Conservation (phyloP, 2,888 invertebrate genomes). For the Protophormia terraenovae region DNA sequence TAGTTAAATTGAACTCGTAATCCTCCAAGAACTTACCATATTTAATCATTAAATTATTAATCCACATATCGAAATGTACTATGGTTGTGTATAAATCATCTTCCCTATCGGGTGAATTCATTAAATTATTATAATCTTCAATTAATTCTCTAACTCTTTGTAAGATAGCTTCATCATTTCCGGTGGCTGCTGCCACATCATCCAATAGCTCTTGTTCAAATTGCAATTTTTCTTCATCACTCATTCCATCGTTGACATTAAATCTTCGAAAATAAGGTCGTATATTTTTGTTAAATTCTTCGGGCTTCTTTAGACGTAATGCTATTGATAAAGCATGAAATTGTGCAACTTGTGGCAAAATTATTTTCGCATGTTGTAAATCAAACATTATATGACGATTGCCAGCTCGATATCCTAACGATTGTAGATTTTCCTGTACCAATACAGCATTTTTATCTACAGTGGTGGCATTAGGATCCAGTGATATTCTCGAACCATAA, state of each 20-base stretch:
- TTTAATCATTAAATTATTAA: conserved; percentile 84
- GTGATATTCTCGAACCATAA: conserved; percentile 83
- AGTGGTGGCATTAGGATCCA: conserved; percentile 73
- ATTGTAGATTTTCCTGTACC: conserved; percentile 84
- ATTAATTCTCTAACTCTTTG: conserved; percentile 71
- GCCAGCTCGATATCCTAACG: conserved; percentile 82
- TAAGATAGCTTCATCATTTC: conserved; percentile 66
- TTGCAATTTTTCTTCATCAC: conserved; percentile 8
- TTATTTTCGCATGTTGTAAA: conserved; percentile 81
- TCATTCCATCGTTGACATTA: conserved; percentile 70
- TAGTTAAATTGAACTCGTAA: too few species aligned
- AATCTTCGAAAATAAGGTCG: conserved; percentile 78
- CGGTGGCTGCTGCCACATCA: conserved; percentile 69
- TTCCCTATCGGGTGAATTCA: conserved; percentile 70
- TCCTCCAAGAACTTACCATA: conserved; percentile 76
- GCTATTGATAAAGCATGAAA: conserved; percentile 84
- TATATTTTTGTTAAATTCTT: conserved; percentile 80
- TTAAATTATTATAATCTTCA: conserved; percentile 69
- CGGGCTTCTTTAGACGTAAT: conserved; percentile 81
- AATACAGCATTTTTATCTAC: conserved; percentile 84
- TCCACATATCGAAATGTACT: conserved; percentile 84
- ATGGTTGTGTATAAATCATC: conserved; percentile 82
- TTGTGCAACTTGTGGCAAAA: conserved; percentile 82
- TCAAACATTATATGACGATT: conserved; percentile 83
- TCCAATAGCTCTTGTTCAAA: conserved; percentile 62